These are phyloP conservation scores for Vultur gryphus DNA, from an alignment of 2,797 vertebrate species.

Conservation along the genomic window DNA sequence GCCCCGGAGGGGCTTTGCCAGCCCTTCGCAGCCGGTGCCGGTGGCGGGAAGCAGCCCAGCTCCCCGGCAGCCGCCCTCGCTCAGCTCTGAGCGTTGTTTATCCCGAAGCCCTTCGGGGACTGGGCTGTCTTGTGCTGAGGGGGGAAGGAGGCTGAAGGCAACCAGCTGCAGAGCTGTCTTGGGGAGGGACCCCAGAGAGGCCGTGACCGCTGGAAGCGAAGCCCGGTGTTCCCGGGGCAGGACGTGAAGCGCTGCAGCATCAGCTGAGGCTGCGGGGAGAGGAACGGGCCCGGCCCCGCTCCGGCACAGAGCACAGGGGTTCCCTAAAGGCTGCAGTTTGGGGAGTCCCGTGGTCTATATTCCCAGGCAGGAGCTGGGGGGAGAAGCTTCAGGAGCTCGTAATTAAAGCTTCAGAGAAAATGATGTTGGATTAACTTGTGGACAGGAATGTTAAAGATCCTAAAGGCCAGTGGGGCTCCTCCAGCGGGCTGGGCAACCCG, in stretches of 20 bases:
- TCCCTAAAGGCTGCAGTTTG: neutral
- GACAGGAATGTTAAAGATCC: neutral
- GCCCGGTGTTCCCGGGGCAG: fast-evolving
- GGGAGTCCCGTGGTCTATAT: neutral
- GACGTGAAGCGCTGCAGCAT: neutral
- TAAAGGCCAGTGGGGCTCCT: neutral
- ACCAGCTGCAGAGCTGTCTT: neutral
- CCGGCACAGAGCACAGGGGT: neutral
- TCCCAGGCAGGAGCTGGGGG: neutral
- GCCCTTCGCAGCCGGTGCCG: neutral
- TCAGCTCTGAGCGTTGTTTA: neutral
- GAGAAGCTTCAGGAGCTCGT: neutral
- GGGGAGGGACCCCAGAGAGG: neutral
- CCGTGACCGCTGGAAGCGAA: neutral
- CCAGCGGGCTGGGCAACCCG: neutral
- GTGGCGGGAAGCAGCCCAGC: neutral
- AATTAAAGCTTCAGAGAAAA: neutral
- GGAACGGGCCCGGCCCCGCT: fast-evolving
- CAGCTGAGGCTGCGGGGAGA: neutral
- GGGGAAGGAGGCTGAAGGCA: neutral
- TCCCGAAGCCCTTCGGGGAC: neutral
- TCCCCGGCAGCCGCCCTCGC: neutral
- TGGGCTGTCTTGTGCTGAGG: neutral
- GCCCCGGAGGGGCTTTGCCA: neutral
- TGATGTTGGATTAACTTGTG: neutral